A percentile compares a stretch with the other conserved stretches of the same genome.
Conservation (phyloP, 2,888 invertebrate species). For the Oscheius sp. region DNA sequence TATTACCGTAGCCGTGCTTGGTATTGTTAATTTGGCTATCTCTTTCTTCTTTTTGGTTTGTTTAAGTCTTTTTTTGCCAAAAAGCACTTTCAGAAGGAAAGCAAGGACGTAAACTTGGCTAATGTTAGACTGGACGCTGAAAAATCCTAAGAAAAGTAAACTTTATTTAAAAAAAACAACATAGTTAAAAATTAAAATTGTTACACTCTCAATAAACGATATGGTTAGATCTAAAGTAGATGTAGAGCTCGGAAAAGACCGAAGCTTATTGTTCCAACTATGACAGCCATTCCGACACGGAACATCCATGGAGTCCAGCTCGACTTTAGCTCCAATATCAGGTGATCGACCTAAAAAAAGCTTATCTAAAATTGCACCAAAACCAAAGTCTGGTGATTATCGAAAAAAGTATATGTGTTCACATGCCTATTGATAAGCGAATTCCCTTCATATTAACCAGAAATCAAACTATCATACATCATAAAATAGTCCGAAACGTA, state of each 20-base stretch:
- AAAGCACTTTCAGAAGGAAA: neutral
- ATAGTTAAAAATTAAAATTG: neutral
- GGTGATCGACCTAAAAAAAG: slow-evolving; percentile 7
- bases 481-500: slow-evolving; percentile 7
- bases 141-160: neutral
- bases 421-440: no score
- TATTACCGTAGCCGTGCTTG: neutral
- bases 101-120: slow-evolving; percentile 8
- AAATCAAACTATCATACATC: neutral
- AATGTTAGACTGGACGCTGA: neutral
- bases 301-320: slow-evolving; percentile 46
- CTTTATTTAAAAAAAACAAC: neutral
- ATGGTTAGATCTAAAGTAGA: neutral
- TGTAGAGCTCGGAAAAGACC: neutral
- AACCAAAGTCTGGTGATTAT: neutral
- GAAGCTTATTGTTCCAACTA: slow-evolving; percentile 30
- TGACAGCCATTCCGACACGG: slow-evolving; percentile 33
- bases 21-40: neutral
- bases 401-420: neutral
- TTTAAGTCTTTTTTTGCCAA: neutral
- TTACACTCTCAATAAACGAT: neutral
- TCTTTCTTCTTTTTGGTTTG: slow-evolving; percentile 11
- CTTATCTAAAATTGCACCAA: neutral
- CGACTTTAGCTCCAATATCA: slow-evolving; percentile 33
- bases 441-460: neutral